phyloP scores from a whole-genome alignment of 1,140 invertebrate genomes.

The Bacillus rossius region DNA sequence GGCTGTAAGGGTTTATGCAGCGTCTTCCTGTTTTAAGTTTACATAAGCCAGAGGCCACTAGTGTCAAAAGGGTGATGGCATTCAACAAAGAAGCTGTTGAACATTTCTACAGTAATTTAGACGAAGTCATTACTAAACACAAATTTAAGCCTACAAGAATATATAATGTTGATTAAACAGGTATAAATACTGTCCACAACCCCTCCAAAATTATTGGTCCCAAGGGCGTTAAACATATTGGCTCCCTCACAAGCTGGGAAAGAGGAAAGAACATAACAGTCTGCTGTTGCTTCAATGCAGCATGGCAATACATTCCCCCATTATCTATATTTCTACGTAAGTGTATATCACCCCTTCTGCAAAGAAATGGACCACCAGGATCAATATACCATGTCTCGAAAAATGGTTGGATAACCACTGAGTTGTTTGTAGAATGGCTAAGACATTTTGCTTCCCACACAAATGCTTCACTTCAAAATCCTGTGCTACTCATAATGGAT shows the following conservation, averaged over 20 bases:
- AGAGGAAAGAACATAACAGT: conserved; percentile 31
- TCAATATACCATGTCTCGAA: too few relatives aligned
- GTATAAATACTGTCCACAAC: conserved; percentile 1
- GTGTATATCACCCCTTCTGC: too few relatives aligned
- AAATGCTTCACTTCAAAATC: too few relatives aligned
- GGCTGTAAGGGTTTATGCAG: not conserved
- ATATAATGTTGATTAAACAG: conserved; percentile 3
- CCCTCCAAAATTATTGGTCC: not conserved
- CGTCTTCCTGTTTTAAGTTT: not conserved
- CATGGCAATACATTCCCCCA: conserved; percentile 35
- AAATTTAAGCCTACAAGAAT: not conserved
- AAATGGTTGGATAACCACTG: too few relatives aligned
- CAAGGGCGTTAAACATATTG: conserved; percentile 35
- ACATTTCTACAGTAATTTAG: conserved; percentile 1
- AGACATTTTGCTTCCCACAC: too few relatives aligned
- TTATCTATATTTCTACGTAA: conserved; percentile 10
- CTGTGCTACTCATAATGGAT: too few relatives aligned
- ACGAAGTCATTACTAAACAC: conserved; percentile 4
- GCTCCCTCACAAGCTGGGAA: conserved; percentile 31
- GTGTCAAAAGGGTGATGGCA: not conserved
- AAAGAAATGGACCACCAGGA: too few relatives aligned
- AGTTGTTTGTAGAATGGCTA: too few relatives aligned
- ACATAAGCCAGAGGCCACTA: not conserved
- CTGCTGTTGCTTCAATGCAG: conserved; percentile 30
- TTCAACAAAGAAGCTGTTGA: not conserved